Conservation (phyloP, 2,797 vertebrate species). For the Muscicapa striata region DNA sequence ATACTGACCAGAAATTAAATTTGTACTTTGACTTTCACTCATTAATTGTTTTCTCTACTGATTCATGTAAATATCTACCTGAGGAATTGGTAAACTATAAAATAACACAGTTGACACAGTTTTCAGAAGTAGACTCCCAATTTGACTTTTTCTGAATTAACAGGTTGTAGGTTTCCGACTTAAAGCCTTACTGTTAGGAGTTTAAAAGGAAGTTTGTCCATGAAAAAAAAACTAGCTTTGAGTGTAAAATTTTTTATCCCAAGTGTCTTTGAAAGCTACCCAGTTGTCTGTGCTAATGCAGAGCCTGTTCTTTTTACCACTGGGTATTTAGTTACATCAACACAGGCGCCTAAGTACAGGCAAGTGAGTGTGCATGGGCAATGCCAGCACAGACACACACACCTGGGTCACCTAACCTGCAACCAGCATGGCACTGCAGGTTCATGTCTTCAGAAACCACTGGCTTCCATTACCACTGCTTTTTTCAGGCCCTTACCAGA, state of each 20-base stretch:
- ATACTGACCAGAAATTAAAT: not conserved
- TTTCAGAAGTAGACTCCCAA: not conserved
- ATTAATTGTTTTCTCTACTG: not conserved
- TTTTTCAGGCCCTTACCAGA: not conserved
- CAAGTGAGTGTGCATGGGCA: not conserved
- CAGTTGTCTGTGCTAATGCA: not conserved
- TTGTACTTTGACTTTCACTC: not conserved
- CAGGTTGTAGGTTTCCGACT: not conserved
- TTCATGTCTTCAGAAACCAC: fast-evolving
- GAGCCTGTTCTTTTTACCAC: not conserved
- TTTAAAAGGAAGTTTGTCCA: not conserved
- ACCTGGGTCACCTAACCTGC: not conserved
- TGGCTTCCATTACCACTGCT: not conserved
- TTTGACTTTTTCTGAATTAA: not conserved
- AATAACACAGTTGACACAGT: not conserved
- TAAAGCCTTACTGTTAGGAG: not conserved
- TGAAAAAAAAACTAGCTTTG: not conserved
- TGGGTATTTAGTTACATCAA: not conserved
- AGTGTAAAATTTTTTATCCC: not conserved
- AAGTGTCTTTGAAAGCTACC: not conserved
- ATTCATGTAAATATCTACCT: not conserved
- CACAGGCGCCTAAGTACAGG: not conserved
- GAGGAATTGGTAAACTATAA: not conserved
- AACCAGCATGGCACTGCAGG: fast-evolving
- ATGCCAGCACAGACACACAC: not conserved